Percentiles rank a stretch among this genome's conserved stretches.
These are phyloP conservation scores for Loris lydekkerianus DNA, from an alignment of 2,797 vertebrate genomes.

Conservation along the genomic window DNA sequence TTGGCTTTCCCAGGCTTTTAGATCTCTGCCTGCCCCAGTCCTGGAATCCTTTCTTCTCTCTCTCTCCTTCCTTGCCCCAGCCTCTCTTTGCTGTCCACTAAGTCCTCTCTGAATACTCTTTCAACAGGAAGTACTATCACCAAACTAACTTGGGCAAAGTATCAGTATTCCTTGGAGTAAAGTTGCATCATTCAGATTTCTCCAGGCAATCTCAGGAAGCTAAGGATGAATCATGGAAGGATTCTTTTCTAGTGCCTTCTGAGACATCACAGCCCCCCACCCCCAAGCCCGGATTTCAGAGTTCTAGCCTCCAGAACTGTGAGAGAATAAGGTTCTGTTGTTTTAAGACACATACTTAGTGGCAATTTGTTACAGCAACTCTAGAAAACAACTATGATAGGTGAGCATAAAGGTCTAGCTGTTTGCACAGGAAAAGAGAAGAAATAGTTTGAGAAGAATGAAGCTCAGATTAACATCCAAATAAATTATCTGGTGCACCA, in stretches of 20 bases:
- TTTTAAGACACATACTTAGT: background rate
- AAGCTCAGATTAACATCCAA: background rate
- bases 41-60: background rate
- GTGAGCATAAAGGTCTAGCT: background rate
- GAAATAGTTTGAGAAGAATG: background rate
- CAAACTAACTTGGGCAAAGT: background rate
- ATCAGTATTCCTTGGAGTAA: too few relatives aligned
- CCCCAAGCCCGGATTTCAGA: background rate
- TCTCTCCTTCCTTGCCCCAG: background rate
- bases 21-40: background rate
- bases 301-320: background rate
- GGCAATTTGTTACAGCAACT: background rate
- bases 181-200: too few relatives aligned
- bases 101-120: background rate
- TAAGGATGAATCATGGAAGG: background rate
- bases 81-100: background rate
- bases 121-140: background rate
- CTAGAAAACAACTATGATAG: background rate
- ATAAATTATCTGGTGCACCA: background rate
- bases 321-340: background rate
- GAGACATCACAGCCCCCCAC: background rate
- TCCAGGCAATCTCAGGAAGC: background rate
- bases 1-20: background rate
- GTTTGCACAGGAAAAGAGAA: background rate
- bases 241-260: background rate